Percentiles rank a stretch among this genome's conserved stretches.
These are phyloP conservation scores for Trachymyrmex cornetzi DNA, from an alignment of 1,140 invertebrate species.

Conservation along the genomic window DNA sequence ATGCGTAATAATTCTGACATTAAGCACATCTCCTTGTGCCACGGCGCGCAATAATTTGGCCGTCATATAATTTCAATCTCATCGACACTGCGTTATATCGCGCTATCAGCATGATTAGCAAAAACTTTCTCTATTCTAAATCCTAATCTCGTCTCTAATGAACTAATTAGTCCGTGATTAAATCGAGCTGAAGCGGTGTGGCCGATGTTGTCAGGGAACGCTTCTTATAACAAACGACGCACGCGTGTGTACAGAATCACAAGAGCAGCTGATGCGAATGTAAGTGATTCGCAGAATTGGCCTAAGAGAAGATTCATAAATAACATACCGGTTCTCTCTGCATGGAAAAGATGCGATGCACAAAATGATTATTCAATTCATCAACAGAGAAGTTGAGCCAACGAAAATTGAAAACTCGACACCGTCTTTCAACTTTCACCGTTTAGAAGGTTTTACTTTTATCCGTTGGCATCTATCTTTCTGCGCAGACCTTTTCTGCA, in stretches of 20 bases:
- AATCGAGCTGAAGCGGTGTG: background rate
- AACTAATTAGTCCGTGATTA: constrained; percentile 48
- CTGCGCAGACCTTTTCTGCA: constrained; percentile 23
- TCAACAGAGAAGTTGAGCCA: constrained; percentile 21
- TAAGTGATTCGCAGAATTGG: constrained; percentile 19
- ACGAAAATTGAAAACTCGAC: constrained; percentile 58
- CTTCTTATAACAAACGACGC: constrained; percentile 7
- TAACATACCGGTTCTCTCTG: constrained; percentile 31
- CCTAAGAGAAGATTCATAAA: constrained; percentile 10
- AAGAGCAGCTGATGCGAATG: constrained; percentile 28
- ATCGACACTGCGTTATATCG: background rate
- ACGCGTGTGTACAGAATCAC: background rate
- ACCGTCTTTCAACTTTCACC: constrained; percentile 55
- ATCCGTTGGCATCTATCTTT: constrained; percentile 36
- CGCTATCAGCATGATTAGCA: constrained; percentile 12
- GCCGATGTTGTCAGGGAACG: background rate
- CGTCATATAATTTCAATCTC: constrained; percentile 26
- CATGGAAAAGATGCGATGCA: background rate
- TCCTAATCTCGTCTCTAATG: constrained; percentile 47
- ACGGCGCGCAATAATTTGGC: background rate
- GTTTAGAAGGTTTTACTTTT: constrained; percentile 54
- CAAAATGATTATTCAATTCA: constrained; percentile 50
- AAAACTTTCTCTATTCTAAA: constrained; percentile 42
- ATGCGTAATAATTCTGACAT: constrained; percentile 49
- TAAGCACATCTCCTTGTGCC: constrained; percentile 45